Base-by-base conservation (phyloP, 2,888 invertebrate genomes). In the Tachina grossa region DNA sequence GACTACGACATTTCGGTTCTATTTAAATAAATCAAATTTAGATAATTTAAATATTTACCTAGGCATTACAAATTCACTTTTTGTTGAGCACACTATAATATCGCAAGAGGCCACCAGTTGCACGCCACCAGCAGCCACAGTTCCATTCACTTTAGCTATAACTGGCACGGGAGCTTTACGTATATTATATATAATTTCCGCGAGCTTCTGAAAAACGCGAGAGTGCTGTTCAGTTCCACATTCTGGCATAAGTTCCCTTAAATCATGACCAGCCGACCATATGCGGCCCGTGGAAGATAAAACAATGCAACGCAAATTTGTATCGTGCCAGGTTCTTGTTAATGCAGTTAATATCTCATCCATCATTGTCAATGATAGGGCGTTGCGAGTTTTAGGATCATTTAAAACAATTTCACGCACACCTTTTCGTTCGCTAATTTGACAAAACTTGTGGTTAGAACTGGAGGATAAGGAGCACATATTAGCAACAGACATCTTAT, bases 71-170 rank as follows among this genome's bases (percentile, higher is more conserved):
- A 99, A 99, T 87, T 94, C 94, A 90, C 98, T 97, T 78, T 93
- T 95, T 39, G 96, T 95, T 1, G 97, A 95, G 87, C 97, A 98
- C 77, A 99, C 93, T 10, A 96, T 95, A 87, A 99, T 96, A 92
- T 99, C 99, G 93, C 98, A 99, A 31, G 97, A 96, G 1, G 98
- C 97, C 5, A 97, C 97, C 68, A 99, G 93, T 91, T 99, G 99
- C 90, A 98, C 98, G 0, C 99, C 99, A 8, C 98, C 99, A 11
- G 99, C 99, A 4, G 92, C 92, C 0, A 91, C 92, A 63, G 89
- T 85, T 0, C 93, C 93, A 88, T 93, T 90, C 0, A 95, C 94
- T 92, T 97, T 96, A 1, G 98, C 98, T 89, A 99, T 96, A 8
- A 99, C 95, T 16, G 99, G 99, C 8, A 99, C 96, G 31, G 97